Evolutionary conservation across 2,797 vertebrate species (phyloP).

Genomic region (Aplochiton taeniatus): DNA sequence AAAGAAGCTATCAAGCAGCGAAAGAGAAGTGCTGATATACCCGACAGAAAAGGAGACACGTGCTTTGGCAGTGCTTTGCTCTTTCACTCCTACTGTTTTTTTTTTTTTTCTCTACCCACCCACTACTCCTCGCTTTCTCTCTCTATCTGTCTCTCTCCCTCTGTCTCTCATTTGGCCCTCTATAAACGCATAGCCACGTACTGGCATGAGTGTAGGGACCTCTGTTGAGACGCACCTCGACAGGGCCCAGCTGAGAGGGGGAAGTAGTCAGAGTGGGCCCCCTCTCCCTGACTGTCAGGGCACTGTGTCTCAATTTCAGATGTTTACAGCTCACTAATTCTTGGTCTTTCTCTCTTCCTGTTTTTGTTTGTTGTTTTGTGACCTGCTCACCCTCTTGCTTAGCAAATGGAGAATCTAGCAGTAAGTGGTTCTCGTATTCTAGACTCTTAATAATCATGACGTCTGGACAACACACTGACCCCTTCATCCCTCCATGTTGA

Average conservation of each 20-base stretch:
- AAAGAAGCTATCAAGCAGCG: neutral
- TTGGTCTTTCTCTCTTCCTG: conserved; percentile 92
- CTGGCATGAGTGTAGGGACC: conserved; percentile 6
- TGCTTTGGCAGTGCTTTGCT: too few species aligned
- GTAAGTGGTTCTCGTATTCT: conserved; percentile 98
- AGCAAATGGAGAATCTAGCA: conserved; percentile 99
- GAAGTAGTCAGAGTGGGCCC: neutral
- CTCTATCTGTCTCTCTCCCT: neutral
- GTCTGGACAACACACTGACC: conserved; percentile 74
- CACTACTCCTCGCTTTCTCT: neutral
- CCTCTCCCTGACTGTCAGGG: conserved; percentile 39
- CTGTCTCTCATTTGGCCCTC: neutral
- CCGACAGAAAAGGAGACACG: too few species aligned
- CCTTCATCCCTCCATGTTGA: conserved; percentile 73
- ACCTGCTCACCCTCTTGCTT: conserved; percentile 98
- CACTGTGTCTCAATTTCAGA: conserved; percentile 60
- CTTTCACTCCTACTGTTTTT: too few species aligned
- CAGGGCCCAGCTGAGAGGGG: conserved; percentile 19
- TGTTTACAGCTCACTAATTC: conserved; percentile 88
- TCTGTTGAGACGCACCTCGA: neutral
- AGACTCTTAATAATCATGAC: conserved; percentile 75
- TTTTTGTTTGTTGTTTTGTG: conserved; percentile 81
- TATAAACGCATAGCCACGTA: too few species aligned
- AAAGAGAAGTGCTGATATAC: neutral
- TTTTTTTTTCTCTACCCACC: neutral